A percentile compares a stretch with the other conserved stretches of the same genome.
Conservation (phyloP, 2,888 invertebrate species). For the Ctenicera cuprea region DNA sequence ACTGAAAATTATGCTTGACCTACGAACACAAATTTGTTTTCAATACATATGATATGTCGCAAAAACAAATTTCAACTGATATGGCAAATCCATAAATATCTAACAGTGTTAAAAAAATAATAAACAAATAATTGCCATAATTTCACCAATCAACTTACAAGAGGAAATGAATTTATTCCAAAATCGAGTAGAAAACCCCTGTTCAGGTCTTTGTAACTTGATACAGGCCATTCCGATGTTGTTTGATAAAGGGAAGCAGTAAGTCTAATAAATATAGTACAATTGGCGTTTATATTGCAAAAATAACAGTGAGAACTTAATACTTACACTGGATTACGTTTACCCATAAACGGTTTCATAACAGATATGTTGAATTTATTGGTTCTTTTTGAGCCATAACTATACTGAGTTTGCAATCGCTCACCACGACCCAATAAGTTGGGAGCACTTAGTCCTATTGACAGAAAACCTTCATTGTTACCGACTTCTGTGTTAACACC, state of each 20-base stretch:
- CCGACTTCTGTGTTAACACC: constrained; percentile 92
- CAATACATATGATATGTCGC: no score
- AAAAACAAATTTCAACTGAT: no score
- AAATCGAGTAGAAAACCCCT: constrained; percentile 87
- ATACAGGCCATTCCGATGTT: constrained; percentile 86
- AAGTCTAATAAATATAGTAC: constrained; percentile 74
- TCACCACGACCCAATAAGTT: constrained; percentile 94
- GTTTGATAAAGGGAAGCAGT: constrained; percentile 85
- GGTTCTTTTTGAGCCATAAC: constrained; percentile 88
- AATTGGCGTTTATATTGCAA: no score
- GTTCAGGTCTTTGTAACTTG: constrained; percentile 87
- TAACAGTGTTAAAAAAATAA: no score
- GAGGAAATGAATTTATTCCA: constrained; percentile 79
- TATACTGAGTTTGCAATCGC: constrained; percentile 86
- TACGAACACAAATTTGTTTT: constrained; percentile 73
- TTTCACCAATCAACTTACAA: no score
- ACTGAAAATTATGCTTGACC: constrained; percentile 90
- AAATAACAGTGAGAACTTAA: constrained; percentile 1
- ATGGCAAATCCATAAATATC: no score
- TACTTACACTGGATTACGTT: constrained; percentile 79
- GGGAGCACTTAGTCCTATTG: constrained; percentile 84
- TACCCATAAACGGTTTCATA: constrained; percentile 89
- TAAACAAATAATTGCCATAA: no score
- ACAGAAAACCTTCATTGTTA: constrained; percentile 92
- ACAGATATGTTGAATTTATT: constrained; percentile 88